Base-by-base conservation (phyloP, 2,113 vertebrate genomes). In the Urocynchramus pylzowi region DNA sequence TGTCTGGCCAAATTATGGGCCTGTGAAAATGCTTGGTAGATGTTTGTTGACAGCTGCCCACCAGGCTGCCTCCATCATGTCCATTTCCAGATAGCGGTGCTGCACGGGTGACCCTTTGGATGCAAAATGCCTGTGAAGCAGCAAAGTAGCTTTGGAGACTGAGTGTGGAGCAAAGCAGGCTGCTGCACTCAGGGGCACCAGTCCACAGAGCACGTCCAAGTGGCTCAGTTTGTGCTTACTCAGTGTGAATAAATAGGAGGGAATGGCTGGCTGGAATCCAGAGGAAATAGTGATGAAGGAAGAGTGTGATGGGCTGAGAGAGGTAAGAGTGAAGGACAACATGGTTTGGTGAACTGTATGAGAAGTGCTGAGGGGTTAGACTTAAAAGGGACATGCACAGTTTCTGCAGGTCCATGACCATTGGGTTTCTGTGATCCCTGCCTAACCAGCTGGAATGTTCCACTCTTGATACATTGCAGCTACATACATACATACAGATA, bases 321-420 rank as follows among this genome's bases (percentile, higher is more conserved):
- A 19, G 53, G 20, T 35, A 28, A 67, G 35, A 89, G 26, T 41
- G 85, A 81, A 88, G 59, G 75, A 61, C 84, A 63, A 1, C 4
- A 13, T 11, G 10, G 6, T 14, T 81, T 79, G 50, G 47, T 54
- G 57, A 82, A 7, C 49, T 8, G 4, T 16, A 0, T 45, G 49
- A 81, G 44, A 67, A 68, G 12, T 57, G 19, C 50, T 49, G 24
- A 49, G 26, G 50, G 47, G 67, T 28, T 11, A 19, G 18, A 8
- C 45, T 17, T 17, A 57, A 18, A 82, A 87, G 26, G 30, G 22
- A 12, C 26, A 11, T 65, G 39, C 33, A 8, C 10, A 75, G 42
- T 28, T 89, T 17, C 44, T 78, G n/a, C 15, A 15, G 24, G 35
- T 68, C 65, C 7, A 0, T 56, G n/a, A 33, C 50, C 2, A 0